These are phyloP conservation scores for Oryctolagus cuniculus DNA, from an alignment of 2,113 vertebrate species.

Conservation along the genomic window DNA sequence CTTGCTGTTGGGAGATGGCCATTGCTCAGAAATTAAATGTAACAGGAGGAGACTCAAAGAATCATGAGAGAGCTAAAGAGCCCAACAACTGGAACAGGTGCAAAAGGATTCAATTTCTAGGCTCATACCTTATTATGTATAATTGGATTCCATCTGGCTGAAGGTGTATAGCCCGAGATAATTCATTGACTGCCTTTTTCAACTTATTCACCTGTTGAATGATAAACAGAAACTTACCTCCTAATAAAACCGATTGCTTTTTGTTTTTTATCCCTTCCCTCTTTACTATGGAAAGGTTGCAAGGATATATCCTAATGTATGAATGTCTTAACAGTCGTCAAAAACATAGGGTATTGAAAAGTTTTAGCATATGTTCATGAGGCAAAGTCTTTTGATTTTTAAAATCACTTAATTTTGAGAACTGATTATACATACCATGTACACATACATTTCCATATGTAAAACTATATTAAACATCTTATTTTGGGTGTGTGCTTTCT, in stretches of 20 bases:
- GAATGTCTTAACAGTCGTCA: slow-evolving; percentile 39
- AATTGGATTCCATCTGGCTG: slow-evolving; percentile 87
- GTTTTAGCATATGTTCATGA: neutral
- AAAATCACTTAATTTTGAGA: slow-evolving; percentile 31
- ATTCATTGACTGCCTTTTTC: slow-evolving; percentile 86
- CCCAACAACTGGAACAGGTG: neutral
- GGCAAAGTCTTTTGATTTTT: neutral
- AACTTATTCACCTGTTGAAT: slow-evolving; percentile 86
- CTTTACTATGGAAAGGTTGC: slow-evolving; percentile 11
- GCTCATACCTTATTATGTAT: slow-evolving; percentile 88
- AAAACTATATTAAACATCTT: neutral
- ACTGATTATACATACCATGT: slow-evolving; percentile 13
- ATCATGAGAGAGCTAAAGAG: neutral
- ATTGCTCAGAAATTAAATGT: neutral
- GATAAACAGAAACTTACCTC: slow-evolving; percentile 59
- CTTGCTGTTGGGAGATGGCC: neutral
- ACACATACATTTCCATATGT: slow-evolving; percentile 37
- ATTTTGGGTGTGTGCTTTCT: neutral
- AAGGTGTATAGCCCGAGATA: slow-evolving; percentile 89
- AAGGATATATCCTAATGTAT: neutral
- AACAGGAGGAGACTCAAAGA: neutral
- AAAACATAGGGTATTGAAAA: neutral
- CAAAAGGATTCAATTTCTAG: slow-evolving; percentile 15
- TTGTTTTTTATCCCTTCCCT: neutral
- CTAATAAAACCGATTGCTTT: neutral